phyloP scores from a whole-genome alignment of 2,888 invertebrate genomes.

The Stenoptilia bipunctidactyla region DNA sequence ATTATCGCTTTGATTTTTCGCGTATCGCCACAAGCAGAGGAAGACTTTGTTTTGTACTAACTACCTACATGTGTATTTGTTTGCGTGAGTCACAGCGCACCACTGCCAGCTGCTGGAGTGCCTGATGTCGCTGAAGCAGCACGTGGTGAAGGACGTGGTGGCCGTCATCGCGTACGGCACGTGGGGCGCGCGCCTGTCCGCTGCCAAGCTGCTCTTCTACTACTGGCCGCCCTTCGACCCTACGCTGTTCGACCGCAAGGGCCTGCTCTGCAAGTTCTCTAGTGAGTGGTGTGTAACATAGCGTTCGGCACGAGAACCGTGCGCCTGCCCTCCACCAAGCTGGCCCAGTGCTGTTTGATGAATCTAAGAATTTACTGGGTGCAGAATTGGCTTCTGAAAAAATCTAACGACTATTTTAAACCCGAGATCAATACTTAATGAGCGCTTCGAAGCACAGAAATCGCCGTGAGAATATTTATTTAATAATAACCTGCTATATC shows the following conservation, averaged over 20 bases:
- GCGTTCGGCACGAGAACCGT: constrained; percentile 97
- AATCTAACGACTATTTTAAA: no score
- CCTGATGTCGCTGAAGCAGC: constrained; percentile 92
- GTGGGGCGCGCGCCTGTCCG: constrained; percentile 91
- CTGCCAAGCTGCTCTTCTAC: constrained; percentile 96
- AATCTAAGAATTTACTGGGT: no score
- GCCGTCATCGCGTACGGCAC: constrained; percentile 98
- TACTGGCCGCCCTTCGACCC: constrained; percentile 99
- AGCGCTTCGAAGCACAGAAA: no score
- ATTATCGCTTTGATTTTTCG: no score
- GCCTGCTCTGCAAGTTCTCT: constrained; percentile 87
- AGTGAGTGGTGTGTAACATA: constrained; percentile 90
- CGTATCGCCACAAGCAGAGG: no score
- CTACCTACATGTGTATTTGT: no score
- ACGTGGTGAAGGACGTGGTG: constrained; percentile 92
- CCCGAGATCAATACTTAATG: no score
- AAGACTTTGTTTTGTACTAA: no score
- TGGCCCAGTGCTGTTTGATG: no score
- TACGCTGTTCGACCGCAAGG: constrained; percentile 90
- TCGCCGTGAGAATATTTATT: no score
- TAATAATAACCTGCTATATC: no score
- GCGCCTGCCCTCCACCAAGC: constrained; percentile 94
- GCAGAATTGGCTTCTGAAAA: no score
- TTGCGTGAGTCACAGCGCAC: constrained; percentile 87
- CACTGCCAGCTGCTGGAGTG: constrained; percentile 97